Evolutionary conservation across 1,140 invertebrate genomes (phyloP), one percentile per base, ranked within the genome.

Genomic region (Scaptomyza montana): DNA sequence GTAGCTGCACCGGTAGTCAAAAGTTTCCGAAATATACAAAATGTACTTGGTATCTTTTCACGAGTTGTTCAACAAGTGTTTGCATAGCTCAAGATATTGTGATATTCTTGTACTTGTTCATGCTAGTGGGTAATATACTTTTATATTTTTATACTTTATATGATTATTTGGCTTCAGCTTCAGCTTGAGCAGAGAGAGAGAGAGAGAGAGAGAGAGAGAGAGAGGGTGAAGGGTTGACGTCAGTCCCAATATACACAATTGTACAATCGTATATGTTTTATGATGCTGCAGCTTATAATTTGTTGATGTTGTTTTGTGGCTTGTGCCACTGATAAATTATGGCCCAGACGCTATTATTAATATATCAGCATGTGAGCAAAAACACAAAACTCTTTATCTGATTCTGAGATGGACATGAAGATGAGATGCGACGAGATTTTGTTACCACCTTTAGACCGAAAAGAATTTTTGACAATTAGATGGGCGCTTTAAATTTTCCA

Each of bases 241-340:
- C 70, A 73, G 70, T 43, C 70, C 70, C 64, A 56, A 69, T 74
- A 63, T 69, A 62, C 65, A 74, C 57, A 57, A 68, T 61, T 68
- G 54, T 62, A 69, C 39, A 41, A 45, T 57, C 41, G 55, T 68
- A 68, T 68, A 69, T 68, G 57, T 74, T 69, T 74, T 74, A 74
- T 74, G 71, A 63, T 39, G 46, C 50, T 74, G 71, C 65, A 59
- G 71, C 57, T 74, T 74, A 74, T 74, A 69, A 49, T 68, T 67
- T 67, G 80, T 86, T 80, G 68, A 80, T 86, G 65, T 85, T 80
- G 63, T 77, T 67, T 61, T 78, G 65, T 72, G 76, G 57, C 64
- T 68, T 71, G 60, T 84, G 80, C 80, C 80, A 84, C 80, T 68
- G 77, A 68, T 74, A 69, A 85, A 70, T 86, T 85, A 85, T 85